Conservation (phyloP, 2,888 invertebrate genomes). For the Agrochola macilenta region DNA sequence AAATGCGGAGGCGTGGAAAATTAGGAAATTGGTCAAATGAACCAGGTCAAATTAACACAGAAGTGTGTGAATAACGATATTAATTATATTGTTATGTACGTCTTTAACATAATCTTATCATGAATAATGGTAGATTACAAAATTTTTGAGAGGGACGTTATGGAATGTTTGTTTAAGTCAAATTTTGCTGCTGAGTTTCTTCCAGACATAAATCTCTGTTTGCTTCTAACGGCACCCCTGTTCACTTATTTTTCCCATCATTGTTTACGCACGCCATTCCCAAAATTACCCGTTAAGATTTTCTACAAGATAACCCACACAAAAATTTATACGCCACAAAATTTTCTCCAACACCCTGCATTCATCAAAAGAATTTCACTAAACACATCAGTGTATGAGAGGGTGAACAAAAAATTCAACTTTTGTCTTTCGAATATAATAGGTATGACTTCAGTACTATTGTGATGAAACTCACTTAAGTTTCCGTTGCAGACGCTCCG, state of each 20-base stretch:
- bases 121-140: too few relatives aligned
- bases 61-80: constrained; percentile 1
- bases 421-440: constrained; percentile 52
- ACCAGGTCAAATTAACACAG: constrained; percentile 39
- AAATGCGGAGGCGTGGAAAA: constrained; percentile 19
- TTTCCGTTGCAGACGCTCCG: constrained; percentile 40
- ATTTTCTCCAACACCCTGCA: constrained; percentile 39
- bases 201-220: neutral
- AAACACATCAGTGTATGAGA: constrained; percentile 55
- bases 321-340: constrained; percentile 32
- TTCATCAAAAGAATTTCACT: constrained; percentile 54
- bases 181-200: neutral
- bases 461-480: constrained; percentile 50
- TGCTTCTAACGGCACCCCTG: neutral
- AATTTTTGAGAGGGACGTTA: neutral
- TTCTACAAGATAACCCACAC: constrained; percentile 6
- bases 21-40: constrained; percentile 41
- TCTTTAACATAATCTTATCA: neutral
- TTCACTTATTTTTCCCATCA: neutral
- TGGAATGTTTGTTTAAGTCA: neutral
- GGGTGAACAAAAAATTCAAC: constrained; percentile 57
- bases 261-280: neutral
- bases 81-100: constrained; percentile 4
- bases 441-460: constrained; percentile 42
- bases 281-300: constrained; percentile 23